These are phyloP conservation scores for Cremastobaeus sp. DNA, from an alignment of 2,888 invertebrate species.

Conservation along the genomic window DNA sequence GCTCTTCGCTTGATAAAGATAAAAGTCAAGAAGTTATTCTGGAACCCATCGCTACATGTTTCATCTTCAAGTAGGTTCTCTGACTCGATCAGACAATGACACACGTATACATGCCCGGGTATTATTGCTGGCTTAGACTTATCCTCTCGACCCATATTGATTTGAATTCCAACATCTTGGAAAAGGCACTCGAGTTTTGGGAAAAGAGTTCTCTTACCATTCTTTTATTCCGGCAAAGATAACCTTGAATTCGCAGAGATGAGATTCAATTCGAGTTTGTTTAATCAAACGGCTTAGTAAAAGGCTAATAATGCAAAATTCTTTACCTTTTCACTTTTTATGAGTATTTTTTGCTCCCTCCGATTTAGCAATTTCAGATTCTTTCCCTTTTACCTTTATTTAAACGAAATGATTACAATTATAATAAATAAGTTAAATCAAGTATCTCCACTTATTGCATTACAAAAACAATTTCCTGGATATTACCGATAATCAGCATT, in stretches of 20 bases:
- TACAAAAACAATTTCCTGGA: too few species aligned
- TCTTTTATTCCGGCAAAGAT: not conserved
- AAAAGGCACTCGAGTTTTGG: slow-evolving; percentile 19
- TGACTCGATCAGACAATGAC: slow-evolving; percentile 56
- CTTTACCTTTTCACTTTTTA: too few species aligned
- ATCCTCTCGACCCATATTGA: slow-evolving; percentile 53
- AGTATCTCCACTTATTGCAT: too few species aligned
- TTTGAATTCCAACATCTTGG: slow-evolving; percentile 37
- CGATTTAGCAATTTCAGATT: too few species aligned
- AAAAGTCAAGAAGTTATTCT: slow-evolving; percentile 62
- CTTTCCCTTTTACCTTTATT: too few species aligned
- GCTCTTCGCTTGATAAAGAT: slow-evolving; percentile 45
- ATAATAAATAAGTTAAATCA: too few species aligned
- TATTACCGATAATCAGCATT: too few species aligned
- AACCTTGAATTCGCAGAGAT: slow-evolving; percentile 18
- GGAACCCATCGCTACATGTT: slow-evolving; percentile 51
- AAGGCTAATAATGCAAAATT: too few species aligned
- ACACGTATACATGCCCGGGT: slow-evolving; percentile 44
- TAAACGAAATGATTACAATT: too few species aligned
- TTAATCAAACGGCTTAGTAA: not conserved
- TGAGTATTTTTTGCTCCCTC: too few species aligned
- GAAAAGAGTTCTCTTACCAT: slow-evolving; percentile 2
- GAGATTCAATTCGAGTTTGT: slow-evolving; percentile 2
- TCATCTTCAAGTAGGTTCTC: slow-evolving; percentile 47
- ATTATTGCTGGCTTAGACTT: slow-evolving; percentile 47